Percentiles rank a stretch among this genome's conserved stretches.
Evolutionary conservation across 2,113 vertebrate species (phyloP).

Genomic region (Passer montanus): DNA sequence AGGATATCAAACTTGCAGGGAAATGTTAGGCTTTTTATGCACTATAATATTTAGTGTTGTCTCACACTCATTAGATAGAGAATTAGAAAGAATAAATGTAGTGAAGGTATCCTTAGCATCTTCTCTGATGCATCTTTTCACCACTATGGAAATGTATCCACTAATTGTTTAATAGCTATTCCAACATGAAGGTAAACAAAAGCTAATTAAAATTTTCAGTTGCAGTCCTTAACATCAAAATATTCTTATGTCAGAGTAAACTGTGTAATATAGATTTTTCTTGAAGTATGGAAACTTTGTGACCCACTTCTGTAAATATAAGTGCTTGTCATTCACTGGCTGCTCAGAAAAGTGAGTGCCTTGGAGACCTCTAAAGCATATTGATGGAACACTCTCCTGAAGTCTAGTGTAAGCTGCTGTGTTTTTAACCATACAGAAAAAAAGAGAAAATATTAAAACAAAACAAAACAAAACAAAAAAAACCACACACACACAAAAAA

Average conservation of each 20-base stretch:
- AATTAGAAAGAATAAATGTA: background rate
- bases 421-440: background rate
- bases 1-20: background rate
- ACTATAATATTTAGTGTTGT: background rate
- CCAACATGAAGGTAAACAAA: background rate
- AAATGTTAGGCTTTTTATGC: background rate
- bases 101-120: background rate
- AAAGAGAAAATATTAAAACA: background rate
- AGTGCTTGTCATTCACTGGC: background rate
- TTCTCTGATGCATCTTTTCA: background rate
- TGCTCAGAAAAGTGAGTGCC: background rate
- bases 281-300: background rate
- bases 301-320: background rate
- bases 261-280: background rate
- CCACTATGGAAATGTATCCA: background rate
- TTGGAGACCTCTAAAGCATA: background rate
- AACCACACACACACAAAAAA: too few relatives aligned
- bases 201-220: background rate
- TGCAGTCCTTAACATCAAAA: background rate
- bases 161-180: background rate
- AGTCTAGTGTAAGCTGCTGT: background rate
- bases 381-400: background rate
- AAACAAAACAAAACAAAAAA: background rate
- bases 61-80: background rate
- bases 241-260: background rate